A percentile compares a stretch with the other conserved stretches of the same genome.
phyloP scores from a whole-genome alignment of 2,888 invertebrate genomes.

The Willowsia nigromaculata region DNA sequence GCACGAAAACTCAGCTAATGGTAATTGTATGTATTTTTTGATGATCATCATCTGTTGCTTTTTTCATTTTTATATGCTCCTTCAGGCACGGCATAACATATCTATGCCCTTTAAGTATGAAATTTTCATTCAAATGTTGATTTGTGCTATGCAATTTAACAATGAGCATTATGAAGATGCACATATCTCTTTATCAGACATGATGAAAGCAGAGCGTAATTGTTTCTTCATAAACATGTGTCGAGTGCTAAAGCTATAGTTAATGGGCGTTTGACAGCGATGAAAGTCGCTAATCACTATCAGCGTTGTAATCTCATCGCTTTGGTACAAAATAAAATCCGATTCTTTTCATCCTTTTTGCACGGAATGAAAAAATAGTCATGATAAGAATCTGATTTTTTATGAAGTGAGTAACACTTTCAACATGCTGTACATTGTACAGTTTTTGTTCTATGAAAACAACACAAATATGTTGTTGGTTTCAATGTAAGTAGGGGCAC shows the following conservation, averaged over 20 bases:
- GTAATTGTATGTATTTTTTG: conserved; percentile 12
- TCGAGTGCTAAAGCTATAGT: background rate
- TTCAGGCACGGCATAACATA: background rate
- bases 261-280: conserved; percentile 4
- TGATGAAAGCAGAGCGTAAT: conserved; percentile 12
- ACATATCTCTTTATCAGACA: background rate
- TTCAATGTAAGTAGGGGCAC: background rate
- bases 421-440: background rate
- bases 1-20: conserved; percentile 26
- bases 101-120: background rate
- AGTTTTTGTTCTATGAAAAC: background rate
- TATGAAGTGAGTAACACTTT: background rate
- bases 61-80: background rate
- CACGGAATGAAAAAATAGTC: background rate
- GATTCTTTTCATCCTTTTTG: background rate
- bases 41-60: conserved; percentile 28
- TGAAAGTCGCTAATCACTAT: conserved; percentile 25
- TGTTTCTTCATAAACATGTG: background rate
- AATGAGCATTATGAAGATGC: background rate
- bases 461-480: background rate
- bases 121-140: background rate
- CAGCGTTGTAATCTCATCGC: background rate
- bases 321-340: background rate
- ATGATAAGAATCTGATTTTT: background rate
- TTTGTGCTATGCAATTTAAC: background rate